Evolutionary conservation across 2,113 vertebrate genomes (phyloP).

Genomic region (Crocuta crocuta): DNA sequence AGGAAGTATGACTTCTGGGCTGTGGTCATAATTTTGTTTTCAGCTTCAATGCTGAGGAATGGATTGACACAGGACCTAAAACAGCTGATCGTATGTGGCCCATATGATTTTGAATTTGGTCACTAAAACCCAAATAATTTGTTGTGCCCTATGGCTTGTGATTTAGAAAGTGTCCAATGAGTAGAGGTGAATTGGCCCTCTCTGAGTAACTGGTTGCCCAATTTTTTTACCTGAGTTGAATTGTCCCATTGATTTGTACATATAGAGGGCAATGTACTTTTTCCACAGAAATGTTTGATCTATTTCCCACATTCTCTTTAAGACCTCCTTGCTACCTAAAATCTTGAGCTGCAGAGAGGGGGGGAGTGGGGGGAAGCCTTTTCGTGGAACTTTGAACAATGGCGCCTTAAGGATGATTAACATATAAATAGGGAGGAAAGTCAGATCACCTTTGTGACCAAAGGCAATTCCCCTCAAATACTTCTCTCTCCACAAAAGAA

Average conservation of each 20-base stretch:
- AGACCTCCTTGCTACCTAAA: constrained; percentile 25
- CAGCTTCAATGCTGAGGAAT: background rate
- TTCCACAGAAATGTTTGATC: background rate
- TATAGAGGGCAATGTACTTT: background rate
- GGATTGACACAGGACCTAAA: background rate
- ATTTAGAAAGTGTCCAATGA: background rate
- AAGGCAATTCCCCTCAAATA: constrained; percentile 85
- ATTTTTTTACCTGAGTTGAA: constrained; percentile 7
- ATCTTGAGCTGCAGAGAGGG: background rate
- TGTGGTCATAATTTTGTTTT: background rate
- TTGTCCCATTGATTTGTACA: background rate
- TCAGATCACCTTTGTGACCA: constrained; percentile 86
- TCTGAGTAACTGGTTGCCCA: background rate
- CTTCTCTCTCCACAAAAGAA: constrained; percentile 84
- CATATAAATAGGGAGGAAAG: constrained; percentile 85
- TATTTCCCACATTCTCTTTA: background rate
- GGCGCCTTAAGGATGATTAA: constrained; percentile 83
- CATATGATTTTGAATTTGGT: constrained; percentile 17
- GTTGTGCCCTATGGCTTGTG: background rate
- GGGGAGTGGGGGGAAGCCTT: background rate
- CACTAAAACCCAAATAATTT: background rate
- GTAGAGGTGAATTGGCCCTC: background rate
- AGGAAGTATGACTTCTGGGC: background rate
- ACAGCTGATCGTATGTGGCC: background rate
- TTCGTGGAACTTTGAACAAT: constrained; percentile 85